phyloP scores from a whole-genome alignment of 2,797 vertebrate species.

The Bradypodion pumilum region DNA sequence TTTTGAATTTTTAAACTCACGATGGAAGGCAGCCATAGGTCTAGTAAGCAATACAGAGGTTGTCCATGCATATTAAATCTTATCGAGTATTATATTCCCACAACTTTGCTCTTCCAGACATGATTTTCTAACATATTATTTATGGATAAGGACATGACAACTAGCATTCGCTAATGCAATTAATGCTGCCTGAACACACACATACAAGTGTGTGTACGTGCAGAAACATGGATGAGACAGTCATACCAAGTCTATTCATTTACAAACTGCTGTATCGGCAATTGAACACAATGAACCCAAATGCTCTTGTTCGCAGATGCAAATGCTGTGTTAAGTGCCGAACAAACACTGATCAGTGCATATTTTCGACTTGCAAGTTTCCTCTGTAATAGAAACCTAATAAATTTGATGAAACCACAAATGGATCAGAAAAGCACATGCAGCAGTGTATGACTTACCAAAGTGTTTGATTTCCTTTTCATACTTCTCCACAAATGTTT shows the following conservation, averaged over 20 bases:
- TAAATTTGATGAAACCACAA: not conserved
- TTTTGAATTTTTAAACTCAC: not conserved
- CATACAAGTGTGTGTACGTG: not conserved
- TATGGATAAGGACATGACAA: too few relatives aligned
- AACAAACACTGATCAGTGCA: not conserved
- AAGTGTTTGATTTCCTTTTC: constrained; percentile 87
- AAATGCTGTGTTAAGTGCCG: not conserved
- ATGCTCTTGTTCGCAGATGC: not conserved
- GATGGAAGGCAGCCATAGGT: not conserved
- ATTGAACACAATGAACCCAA: not conserved
- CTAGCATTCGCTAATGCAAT: not conserved
- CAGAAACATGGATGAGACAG: not conserved
- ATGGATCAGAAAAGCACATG: not conserved
- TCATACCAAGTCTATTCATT: not conserved
- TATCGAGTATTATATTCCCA: not conserved
- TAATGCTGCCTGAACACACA: not conserved
- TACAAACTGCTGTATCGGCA: not conserved
- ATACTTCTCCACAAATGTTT: constrained; percentile 84
- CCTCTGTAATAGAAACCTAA: not conserved
- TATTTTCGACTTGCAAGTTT: not conserved
- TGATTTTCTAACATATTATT: not conserved
- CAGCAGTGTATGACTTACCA: constrained; percentile 69
- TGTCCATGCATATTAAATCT: not conserved
- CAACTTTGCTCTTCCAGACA: not conserved
- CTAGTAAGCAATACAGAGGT: not conserved